Evolutionary conservation across 1,140 invertebrate genomes (phyloP), one percentile per base, ranked within the genome.

Genomic region (Diachasmimorpha longicaudata): DNA sequence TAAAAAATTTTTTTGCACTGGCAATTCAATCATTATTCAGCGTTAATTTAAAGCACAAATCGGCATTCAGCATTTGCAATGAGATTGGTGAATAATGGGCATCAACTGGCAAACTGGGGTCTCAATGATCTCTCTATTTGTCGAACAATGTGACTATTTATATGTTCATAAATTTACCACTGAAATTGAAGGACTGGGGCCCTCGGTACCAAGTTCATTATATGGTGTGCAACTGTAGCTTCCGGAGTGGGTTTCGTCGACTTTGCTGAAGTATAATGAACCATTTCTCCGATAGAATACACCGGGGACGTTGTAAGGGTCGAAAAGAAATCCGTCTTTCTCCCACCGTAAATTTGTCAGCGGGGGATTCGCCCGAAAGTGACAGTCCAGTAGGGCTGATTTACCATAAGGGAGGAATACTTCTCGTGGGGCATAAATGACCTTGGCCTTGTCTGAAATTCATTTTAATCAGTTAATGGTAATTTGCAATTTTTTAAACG

Each of bases 271-370:
- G 79, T 93, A 95, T 5, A 98, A 90, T 78, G 96, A 97, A 42
- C 96, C 96, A 85, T 98, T 98, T 80, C 93, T 91, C 77, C 95
- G 92, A 81, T 94, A 95, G 81, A 95, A 95, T 0, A 97, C 95
- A 14, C 95, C 96, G 68, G 93, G 95, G 23, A 96, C 95, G 82
- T 97, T 96, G 86, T 96, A 96, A 0, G 96, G 95, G 86, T 98
- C 96, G 83, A 96, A 97, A 0, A 97, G 91, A 81, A 97, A 95
- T 19, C 95, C 96, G 85, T 98, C 96, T 86, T 97, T 97, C 83
- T 96, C 96, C 97, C 98, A 99, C 68, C 95, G 93, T 21, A 98
- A 90, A 84, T 96, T 96, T n/a, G 95, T 96, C 71, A 98, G 89
- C 1, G 96, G 95, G 16, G 97, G 98, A 90, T 98, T 98, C 0